Conservation (phyloP, 2,888 invertebrate genomes). For the Drosophila paramelanica region DNA sequence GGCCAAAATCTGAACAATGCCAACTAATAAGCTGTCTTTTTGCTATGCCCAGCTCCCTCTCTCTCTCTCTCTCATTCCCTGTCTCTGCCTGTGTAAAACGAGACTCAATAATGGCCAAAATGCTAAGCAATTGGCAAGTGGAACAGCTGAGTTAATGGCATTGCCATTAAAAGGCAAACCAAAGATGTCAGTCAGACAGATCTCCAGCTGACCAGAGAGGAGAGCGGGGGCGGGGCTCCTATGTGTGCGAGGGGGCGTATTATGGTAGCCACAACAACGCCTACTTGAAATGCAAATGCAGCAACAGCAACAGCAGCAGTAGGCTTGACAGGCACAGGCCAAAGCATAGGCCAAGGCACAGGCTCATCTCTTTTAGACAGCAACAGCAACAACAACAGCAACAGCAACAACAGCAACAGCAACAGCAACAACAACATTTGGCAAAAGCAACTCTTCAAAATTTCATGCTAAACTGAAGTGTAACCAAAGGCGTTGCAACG, state of each 20-base stretch:
- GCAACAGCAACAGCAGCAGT: conserved; percentile 10
- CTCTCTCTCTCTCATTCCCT: not conserved
- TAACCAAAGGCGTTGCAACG: conserved; percentile 79
- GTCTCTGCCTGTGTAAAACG: conserved; percentile 27
- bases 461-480: conserved; percentile 81
- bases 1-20: conserved; percentile 62
- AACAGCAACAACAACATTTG: conserved; percentile 42
- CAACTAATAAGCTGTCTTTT: conserved; percentile 68
- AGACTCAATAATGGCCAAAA: conserved; percentile 50
- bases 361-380: conserved; percentile 18
- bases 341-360: conserved; percentile 15
- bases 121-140: conserved; percentile 44
- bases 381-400: conserved; percentile 36
- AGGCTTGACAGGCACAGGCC: conserved; percentile 26
- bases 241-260: conserved; percentile 36
- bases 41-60: conserved; percentile 11
- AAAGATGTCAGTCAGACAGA: conserved; percentile 50
- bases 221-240: not conserved
- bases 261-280: conserved; percentile 54
- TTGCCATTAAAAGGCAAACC: conserved; percentile 61
- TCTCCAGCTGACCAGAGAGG: not conserved
- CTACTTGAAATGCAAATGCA: conserved; percentile 54
- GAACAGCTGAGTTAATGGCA: conserved; percentile 52
- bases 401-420: conserved; percentile 15
- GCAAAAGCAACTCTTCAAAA: conserved; percentile 77